phyloP scores from a whole-genome alignment of 2,888 invertebrate genomes.

The Selenia dentaria region DNA sequence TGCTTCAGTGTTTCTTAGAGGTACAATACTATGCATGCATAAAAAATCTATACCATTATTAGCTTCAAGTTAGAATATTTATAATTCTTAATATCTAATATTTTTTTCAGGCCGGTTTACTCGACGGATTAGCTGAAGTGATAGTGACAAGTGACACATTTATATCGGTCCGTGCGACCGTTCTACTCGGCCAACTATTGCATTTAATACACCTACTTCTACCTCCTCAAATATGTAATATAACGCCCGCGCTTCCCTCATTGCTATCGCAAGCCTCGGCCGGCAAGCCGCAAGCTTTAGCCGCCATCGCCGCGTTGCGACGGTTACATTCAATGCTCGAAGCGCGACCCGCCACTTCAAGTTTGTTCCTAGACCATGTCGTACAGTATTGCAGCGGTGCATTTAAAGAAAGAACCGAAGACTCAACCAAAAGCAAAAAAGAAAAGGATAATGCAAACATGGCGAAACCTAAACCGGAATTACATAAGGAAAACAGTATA shows the following conservation, averaged over 20 bases:
- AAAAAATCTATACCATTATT: no score
- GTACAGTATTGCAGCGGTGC: conserved; percentile 84
- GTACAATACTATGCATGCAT: no score
- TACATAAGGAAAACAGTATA: conserved; percentile 64
- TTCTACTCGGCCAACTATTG: conserved; percentile 94
- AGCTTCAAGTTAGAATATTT: no score
- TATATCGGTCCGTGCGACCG: conserved; percentile 95
- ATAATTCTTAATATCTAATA: no score
- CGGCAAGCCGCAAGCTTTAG: conserved; percentile 92
- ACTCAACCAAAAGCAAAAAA: conserved; percentile 63
- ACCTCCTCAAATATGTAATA: conserved; percentile 93
- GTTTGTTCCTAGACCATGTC: conserved; percentile 92
- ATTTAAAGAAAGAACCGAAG: conserved; percentile 59
- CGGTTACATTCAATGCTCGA: conserved; percentile 92
- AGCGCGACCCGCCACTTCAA: conserved; percentile 91
- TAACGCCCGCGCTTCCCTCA: conserved; percentile 89
- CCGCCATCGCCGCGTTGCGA: conserved; percentile 92
- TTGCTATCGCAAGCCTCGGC: conserved; percentile 91
- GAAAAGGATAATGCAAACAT: conserved; percentile 72
- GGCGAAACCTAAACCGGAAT: conserved; percentile 49
- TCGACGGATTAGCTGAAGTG: conserved; percentile 96
- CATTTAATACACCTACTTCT: conserved; percentile 94
- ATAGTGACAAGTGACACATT: conserved; percentile 95
- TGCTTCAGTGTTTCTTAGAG: conserved; percentile 95
- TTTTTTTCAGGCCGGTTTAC: conserved; percentile 87